phyloP scores from a whole-genome alignment of 2,113 vertebrate genomes.

The Alaudala cheleensis region DNA sequence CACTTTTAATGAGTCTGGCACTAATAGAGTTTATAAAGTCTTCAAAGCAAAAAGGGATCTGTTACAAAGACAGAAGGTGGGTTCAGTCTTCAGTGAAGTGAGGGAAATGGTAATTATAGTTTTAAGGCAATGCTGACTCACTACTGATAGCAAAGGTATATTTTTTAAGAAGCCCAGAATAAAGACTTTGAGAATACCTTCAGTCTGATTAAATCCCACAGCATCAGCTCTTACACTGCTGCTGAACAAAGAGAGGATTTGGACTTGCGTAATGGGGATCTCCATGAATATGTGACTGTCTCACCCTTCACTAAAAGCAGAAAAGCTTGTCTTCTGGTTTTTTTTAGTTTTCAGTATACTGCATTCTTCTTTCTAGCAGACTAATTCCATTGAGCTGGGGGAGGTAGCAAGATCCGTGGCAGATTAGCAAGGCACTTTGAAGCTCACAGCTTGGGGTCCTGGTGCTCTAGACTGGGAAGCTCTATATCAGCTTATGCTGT shows the following conservation, averaged over 20 bases:
- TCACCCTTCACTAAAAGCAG: neutral
- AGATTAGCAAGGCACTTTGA: neutral
- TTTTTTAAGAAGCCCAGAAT: neutral
- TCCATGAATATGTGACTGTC: neutral
- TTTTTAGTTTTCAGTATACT: neutral
- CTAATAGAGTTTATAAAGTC: neutral
- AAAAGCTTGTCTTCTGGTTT: neutral
- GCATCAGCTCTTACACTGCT: neutral
- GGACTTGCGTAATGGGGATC: neutral
- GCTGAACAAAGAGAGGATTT: neutral
- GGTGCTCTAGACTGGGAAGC: neutral
- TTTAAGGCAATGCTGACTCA: conserved; percentile 45
- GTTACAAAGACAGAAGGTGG: neutral
- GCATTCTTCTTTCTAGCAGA: neutral
- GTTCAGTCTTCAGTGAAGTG: neutral
- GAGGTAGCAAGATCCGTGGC: neutral
- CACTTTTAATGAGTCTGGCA: neutral
- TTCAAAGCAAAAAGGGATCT: conserved; percentile 19
- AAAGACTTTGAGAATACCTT: neutral
- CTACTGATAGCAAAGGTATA: neutral
- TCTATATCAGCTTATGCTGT: neutral
- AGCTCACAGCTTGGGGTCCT: neutral
- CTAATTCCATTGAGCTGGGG: neutral
- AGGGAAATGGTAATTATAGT: neutral
- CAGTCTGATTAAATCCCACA: conserved; percentile 2